A percentile compares a stretch with the other conserved stretches of the same genome.
Conservation (phyloP, 2,888 invertebrate species). For the Ceriagrion tenellum region DNA sequence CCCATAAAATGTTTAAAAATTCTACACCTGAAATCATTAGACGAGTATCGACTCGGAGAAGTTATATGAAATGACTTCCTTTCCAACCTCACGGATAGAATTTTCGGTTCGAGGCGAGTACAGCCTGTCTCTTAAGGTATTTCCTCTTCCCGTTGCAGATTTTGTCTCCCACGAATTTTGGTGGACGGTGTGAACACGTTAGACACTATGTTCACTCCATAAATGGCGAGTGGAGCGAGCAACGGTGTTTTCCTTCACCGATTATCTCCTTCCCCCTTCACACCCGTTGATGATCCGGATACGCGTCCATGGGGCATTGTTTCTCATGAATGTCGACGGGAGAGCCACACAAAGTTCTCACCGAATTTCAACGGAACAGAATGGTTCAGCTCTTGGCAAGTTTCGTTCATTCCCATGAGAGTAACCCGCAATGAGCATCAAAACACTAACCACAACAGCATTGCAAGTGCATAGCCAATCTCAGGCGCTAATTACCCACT, state of each 20-base stretch:
- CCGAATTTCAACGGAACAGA: neutral
- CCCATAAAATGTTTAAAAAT: too few relatives aligned
- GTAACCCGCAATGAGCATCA: too few relatives aligned
- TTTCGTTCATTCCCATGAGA: too few relatives aligned
- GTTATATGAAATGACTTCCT: neutral
- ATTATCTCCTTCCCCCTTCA: slow-evolving; percentile 12
- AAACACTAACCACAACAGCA: too few relatives aligned
- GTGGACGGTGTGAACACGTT: neutral
- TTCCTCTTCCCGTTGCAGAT: neutral
- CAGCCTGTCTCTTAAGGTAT: neutral
- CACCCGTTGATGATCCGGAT: neutral
- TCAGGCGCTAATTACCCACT: too few relatives aligned
- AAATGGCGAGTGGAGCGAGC: neutral
- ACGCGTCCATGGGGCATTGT: neutral
- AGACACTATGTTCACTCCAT: neutral
- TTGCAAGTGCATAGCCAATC: too few relatives aligned
- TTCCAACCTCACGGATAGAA: neutral
- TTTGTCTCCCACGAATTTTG: neutral
- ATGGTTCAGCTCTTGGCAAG: neutral
- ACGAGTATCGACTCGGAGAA: neutral
- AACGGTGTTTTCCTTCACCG: neutral
- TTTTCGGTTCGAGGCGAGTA: neutral
- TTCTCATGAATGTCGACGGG: neutral
- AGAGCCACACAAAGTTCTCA: neutral
- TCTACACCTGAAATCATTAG: too few relatives aligned